Conservation (phyloP, 2,888 invertebrate genomes). For the Prenolepis imparis region DNA sequence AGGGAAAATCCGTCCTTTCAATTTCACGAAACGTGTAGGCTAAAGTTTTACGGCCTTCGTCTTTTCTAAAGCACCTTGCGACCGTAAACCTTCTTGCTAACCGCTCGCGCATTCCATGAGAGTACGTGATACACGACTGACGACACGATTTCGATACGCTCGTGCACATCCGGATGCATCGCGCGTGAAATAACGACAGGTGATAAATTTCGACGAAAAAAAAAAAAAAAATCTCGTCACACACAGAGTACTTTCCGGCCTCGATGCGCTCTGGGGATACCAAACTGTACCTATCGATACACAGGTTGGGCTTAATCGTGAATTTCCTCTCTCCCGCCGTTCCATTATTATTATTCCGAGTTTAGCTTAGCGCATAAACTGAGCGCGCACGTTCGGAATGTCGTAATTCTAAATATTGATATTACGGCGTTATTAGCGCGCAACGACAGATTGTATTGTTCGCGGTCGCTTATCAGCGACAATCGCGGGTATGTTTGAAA, state of each 20-base stretch:
- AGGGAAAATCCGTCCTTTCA: constrained; percentile 1
- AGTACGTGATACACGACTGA: constrained; percentile 15
- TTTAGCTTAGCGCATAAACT: not conserved
- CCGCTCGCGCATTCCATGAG: not conserved
- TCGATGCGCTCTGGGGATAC: too few species aligned
- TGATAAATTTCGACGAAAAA: constrained; percentile 21
- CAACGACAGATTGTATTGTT: constrained; percentile 16
- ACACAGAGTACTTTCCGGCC: not conserved
- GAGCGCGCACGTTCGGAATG: not conserved
- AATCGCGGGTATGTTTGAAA: not conserved
- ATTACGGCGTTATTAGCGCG: constrained; percentile 10
- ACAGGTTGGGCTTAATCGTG: not conserved
- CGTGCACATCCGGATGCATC: constrained; percentile 13
- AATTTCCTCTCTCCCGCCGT: not conserved
- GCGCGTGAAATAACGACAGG: constrained; percentile 32
- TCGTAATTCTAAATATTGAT: constrained; percentile 9
- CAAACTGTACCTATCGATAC: constrained; percentile 13
- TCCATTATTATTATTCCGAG: constrained; percentile 18
- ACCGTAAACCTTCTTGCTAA: not conserved
- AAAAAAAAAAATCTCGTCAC: not conserved
- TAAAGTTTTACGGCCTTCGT: not conserved
- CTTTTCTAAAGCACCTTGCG: not conserved
- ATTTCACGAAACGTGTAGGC: not conserved
- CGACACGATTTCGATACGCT: constrained; percentile 17
- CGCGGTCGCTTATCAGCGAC: not conserved